A percentile compares a stretch with the other conserved stretches of the same genome.
phyloP scores from a whole-genome alignment of 2,797 vertebrate genomes.

The Pogoniulus pusillus region DNA sequence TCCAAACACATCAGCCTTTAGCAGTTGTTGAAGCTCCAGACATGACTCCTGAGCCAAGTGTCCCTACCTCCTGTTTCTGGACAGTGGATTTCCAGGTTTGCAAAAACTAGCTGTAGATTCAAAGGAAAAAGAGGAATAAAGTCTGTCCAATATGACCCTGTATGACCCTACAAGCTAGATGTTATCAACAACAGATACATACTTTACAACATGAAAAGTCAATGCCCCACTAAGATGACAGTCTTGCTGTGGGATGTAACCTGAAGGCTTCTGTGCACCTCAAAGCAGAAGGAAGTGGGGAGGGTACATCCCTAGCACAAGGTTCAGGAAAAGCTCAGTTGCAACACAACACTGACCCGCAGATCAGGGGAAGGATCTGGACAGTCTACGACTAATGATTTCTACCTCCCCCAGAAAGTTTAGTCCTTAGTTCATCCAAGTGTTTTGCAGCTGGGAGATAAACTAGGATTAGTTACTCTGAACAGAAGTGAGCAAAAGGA shows the following conservation, averaged over 20 bases:
- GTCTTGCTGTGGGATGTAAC: rapidly evolving
- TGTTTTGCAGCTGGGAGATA: conserved; percentile 4
- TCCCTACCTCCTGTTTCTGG: not conserved
- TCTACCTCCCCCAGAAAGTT: not conserved
- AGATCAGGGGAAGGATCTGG: not conserved
- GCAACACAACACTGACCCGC: not conserved
- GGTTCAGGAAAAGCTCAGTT: not conserved
- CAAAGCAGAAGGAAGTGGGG: rapidly evolving
- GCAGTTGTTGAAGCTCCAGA: not conserved
- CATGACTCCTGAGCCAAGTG: rapidly evolving
- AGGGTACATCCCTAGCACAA: rapidly evolving
- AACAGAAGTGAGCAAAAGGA: not conserved
- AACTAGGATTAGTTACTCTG: not conserved
- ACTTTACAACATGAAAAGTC: not conserved
- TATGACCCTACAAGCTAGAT: not conserved
- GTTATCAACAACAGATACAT: not conserved
- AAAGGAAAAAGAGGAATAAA: not conserved
- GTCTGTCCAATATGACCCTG: not conserved
- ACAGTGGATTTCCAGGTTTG: rapidly evolving
- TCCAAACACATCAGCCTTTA: not conserved
- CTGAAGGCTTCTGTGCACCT: rapidly evolving
- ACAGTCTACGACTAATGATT: not conserved
- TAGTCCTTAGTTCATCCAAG: not conserved
- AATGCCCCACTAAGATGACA: rapidly evolving
- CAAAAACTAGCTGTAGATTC: not conserved